Evolutionary conservation across 1,140 invertebrate species (phyloP).

Genomic region (Eueides isabella): DNA sequence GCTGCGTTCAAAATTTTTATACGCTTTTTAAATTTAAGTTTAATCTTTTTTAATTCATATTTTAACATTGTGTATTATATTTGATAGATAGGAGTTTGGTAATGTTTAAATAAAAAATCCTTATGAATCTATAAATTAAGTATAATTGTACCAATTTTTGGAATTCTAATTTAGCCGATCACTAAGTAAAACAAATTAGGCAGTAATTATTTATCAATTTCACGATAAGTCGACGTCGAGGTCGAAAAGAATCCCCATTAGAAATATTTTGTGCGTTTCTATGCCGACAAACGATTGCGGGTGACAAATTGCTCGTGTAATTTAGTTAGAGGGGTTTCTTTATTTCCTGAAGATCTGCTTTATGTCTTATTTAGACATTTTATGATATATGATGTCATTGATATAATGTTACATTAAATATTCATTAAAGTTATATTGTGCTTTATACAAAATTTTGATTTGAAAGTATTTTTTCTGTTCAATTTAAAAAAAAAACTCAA

Average conservation of each 20-base stretch:
- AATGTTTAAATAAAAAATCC: too few species aligned
- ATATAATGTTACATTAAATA: too few species aligned
- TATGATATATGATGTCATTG: too few species aligned
- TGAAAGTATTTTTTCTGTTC: too few species aligned
- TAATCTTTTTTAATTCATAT: too few species aligned
- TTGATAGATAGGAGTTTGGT: too few species aligned
- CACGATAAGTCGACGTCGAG: slow-evolving; percentile 12
- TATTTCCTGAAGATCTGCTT: slow-evolving; percentile 12
- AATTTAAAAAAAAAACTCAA: neutral
- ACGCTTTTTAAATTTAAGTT: too few species aligned
- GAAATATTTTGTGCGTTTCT: slow-evolving; percentile 28
- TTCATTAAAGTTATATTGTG: too few species aligned
- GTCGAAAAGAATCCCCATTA: slow-evolving; percentile 22
- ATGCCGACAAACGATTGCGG: slow-evolving; percentile 22
- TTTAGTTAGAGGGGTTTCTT: slow-evolving; percentile 26
- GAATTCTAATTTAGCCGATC: neutral
- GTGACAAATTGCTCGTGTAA: slow-evolving; percentile 36
- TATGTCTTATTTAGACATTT: slow-evolving; percentile 23
- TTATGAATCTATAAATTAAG: neutral
- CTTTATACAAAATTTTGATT: too few species aligned
- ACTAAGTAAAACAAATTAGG: slow-evolving; percentile 13
- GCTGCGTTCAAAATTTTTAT: too few species aligned
- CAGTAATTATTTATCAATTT: slow-evolving; percentile 25
- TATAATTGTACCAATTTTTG: neutral
- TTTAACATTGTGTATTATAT: too few species aligned